These are phyloP conservation scores for Drosophila buzzatii DNA, from an alignment of 2,888 invertebrate genomes.

Conservation along the genomic window DNA sequence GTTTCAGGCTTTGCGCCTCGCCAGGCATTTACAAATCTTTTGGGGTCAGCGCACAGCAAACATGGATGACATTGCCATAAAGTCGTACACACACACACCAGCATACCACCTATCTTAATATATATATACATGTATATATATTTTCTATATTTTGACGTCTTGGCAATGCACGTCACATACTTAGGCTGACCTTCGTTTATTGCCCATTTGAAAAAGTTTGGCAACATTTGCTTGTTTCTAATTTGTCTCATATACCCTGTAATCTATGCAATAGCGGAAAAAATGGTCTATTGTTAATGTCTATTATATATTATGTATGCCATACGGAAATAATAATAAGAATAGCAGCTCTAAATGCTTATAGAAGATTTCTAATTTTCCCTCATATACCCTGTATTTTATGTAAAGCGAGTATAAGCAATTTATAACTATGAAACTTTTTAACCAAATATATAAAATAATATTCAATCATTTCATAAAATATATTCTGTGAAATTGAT, in stretches of 20 bases:
- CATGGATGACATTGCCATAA: constrained; percentile 51
- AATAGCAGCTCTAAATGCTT: not conserved
- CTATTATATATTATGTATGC: no score
- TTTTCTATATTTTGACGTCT: constrained; percentile 19
- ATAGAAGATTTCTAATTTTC: no score
- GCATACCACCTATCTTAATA: not conserved
- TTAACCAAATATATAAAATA: not conserved
- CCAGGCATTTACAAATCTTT: constrained; percentile 20
- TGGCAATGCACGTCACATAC: constrained; percentile 42
- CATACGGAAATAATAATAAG: not conserved
- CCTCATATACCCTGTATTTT: not conserved
- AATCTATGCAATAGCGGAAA: not conserved
- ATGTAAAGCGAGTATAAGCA: not conserved
- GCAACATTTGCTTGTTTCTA: constrained; percentile 48
- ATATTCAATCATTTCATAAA: no score
- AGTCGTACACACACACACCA: constrained; percentile 13
- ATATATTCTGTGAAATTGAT: not conserved
- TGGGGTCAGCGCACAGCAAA: constrained; percentile 50
- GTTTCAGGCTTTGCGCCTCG: constrained; percentile 14
- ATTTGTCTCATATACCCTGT: constrained; percentile 15
- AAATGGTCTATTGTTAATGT: no score
- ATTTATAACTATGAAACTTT: not conserved
- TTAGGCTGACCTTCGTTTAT: constrained; percentile 66
- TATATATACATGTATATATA: not conserved
- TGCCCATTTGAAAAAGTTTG: constrained; percentile 65